A percentile compares a stretch with the other conserved stretches of the same genome.
Conservation (phyloP, 2,888 invertebrate genomes). For the Salticus scenicus region DNA sequence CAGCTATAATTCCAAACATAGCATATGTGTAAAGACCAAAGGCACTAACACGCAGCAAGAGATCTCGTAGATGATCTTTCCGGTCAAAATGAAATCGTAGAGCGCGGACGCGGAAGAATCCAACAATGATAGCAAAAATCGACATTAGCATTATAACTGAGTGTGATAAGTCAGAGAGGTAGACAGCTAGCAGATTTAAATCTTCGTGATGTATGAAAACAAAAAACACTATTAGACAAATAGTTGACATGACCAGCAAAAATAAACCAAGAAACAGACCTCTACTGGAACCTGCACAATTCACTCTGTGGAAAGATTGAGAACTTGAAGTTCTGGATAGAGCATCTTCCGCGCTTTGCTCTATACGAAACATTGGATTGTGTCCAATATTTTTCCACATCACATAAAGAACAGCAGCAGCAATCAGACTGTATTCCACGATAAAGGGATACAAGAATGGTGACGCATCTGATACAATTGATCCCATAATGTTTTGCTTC, state of each 20-base stretch:
- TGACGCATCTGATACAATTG: constrained; percentile 92
- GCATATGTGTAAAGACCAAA: constrained; percentile 95
- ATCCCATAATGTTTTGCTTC: constrained; percentile 82
- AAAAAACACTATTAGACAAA: constrained; percentile 96
- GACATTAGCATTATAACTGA: constrained; percentile 91
- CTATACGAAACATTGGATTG: constrained; percentile 63
- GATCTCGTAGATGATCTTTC: constrained; percentile 80
- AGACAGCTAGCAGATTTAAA: constrained; percentile 88
- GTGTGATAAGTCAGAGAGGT: constrained; percentile 94
- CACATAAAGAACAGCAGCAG: constrained; percentile 94
- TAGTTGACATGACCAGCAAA: constrained; percentile 87
- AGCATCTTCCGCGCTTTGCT: constrained; percentile 64
- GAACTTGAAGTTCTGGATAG: constrained; percentile 63
- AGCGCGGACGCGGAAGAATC: constrained; percentile 80
- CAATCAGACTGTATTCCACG: constrained; percentile 95
- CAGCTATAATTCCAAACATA: constrained; percentile 95
- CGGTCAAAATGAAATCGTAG: constrained; percentile 89
- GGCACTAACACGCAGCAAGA: constrained; percentile 92
- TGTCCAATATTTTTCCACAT: constrained; percentile 84
- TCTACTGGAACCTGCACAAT: constrained; percentile 92
- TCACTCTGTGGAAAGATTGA: constrained; percentile 75
- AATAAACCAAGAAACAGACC: constrained; percentile 67
- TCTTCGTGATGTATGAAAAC: constrained; percentile 87
- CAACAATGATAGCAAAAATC: constrained; percentile 91
- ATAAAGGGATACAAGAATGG: constrained; percentile 97